Evolutionary conservation across 2,888 invertebrate species (phyloP).

Genomic region (Apodemia hepburni): DNA sequence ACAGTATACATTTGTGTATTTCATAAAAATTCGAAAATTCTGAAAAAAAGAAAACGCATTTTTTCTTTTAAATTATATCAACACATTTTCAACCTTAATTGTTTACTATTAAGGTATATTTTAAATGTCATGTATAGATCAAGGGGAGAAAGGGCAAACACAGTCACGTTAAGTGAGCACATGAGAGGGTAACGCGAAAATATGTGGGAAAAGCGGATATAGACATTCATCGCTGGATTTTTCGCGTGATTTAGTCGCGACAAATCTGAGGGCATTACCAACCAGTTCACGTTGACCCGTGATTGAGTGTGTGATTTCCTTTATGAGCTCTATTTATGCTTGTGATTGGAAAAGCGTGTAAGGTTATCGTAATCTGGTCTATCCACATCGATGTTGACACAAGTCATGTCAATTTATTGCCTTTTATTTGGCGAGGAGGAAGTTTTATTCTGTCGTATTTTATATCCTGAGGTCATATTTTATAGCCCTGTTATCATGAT

Average conservation of each 20-base stretch:
- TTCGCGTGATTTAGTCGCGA: constrained; percentile 75
- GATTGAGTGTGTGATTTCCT: constrained; percentile 24
- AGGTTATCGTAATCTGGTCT: constrained; percentile 43
- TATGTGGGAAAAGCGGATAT: constrained; percentile 79
- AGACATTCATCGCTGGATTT: constrained; percentile 78
- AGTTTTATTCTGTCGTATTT: constrained; percentile 62
- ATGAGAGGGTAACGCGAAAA: constrained; percentile 78
- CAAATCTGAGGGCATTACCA: constrained; percentile 69
- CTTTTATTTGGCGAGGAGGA: constrained; percentile 66
- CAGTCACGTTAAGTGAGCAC: constrained; percentile 79
- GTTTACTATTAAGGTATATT: constrained; percentile 27
- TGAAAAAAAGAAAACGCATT: constrained; percentile 55
- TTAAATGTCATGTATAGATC: constrained; percentile 33
- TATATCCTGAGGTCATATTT: constrained; percentile 53
- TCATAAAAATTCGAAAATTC: constrained; percentile 24
- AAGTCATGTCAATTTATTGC: constrained; percentile 72
- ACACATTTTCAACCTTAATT: constrained; percentile 24
- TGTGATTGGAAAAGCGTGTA: constrained; percentile 21
- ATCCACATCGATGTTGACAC: constrained; percentile 63
- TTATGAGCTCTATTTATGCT: constrained; percentile 23
- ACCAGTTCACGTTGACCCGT: constrained; percentile 45
- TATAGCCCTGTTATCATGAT: constrained; percentile 9
- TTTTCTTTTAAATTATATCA: constrained; percentile 39
- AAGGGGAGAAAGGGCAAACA: constrained; percentile 71
- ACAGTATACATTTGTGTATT: constrained; percentile 14